Base-by-base conservation (phyloP, 2,113 vertebrate species). In the Orcinus orca region DNA sequence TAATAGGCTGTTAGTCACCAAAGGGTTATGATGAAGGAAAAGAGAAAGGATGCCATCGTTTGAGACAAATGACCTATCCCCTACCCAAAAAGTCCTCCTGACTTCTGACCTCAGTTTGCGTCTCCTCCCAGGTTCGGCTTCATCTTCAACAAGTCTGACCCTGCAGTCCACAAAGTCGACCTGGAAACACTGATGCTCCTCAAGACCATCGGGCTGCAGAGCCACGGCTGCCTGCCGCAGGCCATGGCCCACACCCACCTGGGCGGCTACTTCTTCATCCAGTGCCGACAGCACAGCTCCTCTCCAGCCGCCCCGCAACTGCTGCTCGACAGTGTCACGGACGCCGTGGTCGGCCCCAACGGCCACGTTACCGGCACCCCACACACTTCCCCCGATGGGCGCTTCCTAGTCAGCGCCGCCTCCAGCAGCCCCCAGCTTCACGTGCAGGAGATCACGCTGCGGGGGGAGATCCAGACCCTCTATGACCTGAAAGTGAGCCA, bases 211-310 rank as follows among this genome's bases (percentile, higher is more conserved):
- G 98, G 91, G 98, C 98, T 99, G 76, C 98, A 96, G 73, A 98
- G 98, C 87, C 97, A 98, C 9, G 97, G 99, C 99, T 99, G 99
- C 63, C 0, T 98, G 1, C 99, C 99, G 0, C 98, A 98, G 96
- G 98, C 98, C 98, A 99, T 99, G 99, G 99, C 99, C 0, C 99
- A 99, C 96, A 99, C 99, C 0, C 99, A 99, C 96, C 98, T 99
- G 91, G 99, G 99, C 0, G 99, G 99, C 41, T 99, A 99, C 98
- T 99, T 99, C 98, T 99, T 99, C 0, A 88, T 99, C 89, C 99
- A 99, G 91, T 99, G 99, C 96, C 94, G 95, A 83, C 98, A 94
- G 88, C 98, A 86, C 33, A 71, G 67, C 76, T 87, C 67, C 0
- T 41, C 65, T 1, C 6, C 90, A 1, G 1, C 47, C 0, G 1